Conservation (phyloP, 1,140 invertebrate species). For the Leptinotarsa lineolata region DNA sequence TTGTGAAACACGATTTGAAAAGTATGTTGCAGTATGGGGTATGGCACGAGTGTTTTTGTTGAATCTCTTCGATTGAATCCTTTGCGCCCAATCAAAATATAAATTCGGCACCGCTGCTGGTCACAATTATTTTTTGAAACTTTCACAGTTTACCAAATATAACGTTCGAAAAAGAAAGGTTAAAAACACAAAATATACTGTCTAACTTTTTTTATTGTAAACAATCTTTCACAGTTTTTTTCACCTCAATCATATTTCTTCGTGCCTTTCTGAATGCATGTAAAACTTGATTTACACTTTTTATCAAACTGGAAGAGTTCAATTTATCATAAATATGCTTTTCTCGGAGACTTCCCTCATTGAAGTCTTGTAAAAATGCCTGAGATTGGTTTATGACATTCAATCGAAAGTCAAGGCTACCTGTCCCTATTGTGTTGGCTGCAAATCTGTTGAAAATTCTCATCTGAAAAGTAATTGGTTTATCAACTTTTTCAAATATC, state of each 20-base stretch:
- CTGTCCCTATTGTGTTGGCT: constrained; percentile 42
- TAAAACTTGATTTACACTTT: constrained; percentile 50
- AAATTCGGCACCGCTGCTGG: no score
- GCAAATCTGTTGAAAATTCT: constrained; percentile 48
- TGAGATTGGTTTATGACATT: constrained; percentile 49
- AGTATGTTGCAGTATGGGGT: no score
- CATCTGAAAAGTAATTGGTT: constrained; percentile 34
- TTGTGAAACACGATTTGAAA: no score
- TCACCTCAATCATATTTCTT: constrained; percentile 47
- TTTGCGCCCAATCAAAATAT: no score
- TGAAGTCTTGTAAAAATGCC: constrained; percentile 40
- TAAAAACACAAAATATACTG: no score
- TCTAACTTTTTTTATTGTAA: background rate
- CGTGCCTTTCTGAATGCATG: constrained; percentile 48
- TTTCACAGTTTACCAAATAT: no score
- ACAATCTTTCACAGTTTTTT: constrained; percentile 37
- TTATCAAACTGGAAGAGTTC: constrained; percentile 44
- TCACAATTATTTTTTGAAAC: no score
- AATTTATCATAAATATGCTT: constrained; percentile 44
- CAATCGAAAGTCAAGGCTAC: constrained; percentile 40
- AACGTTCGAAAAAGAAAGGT: no score
- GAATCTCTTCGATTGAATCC: no score
- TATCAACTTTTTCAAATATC: no score
- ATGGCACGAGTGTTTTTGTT: no score
- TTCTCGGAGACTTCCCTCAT: constrained; percentile 23